phyloP scores from a whole-genome alignment of 2,797 vertebrate genomes.

The Nyctalus aviator region DNA sequence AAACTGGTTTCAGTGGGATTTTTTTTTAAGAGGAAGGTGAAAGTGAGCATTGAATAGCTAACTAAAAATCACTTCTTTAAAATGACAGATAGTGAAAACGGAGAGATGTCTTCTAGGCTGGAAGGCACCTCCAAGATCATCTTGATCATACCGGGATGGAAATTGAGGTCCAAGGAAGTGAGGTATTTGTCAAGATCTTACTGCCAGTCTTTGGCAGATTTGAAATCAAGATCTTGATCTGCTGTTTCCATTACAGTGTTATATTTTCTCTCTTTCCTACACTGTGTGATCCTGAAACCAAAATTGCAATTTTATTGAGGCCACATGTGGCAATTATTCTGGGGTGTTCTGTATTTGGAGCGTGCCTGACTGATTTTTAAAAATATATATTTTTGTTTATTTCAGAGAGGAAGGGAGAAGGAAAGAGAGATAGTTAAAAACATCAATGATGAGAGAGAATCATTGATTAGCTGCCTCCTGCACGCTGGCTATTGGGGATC shows the following conservation, averaged over 20 bases:
- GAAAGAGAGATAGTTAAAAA: too few species aligned
- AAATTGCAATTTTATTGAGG: conserved; percentile 33
- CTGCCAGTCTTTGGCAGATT: not conserved
- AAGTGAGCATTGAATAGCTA: not conserved
- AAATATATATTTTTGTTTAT: not conserved
- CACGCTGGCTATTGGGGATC: too few species aligned
- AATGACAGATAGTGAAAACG: not conserved
- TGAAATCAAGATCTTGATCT: conserved; percentile 39
- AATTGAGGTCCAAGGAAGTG: not conserved
- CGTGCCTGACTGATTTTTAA: not conserved
- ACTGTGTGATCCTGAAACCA: not conserved
- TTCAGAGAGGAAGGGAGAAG: too few species aligned
- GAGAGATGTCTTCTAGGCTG: not conserved
- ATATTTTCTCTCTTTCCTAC: not conserved
- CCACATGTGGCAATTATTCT: not conserved
- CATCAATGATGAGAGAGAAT: too few species aligned
- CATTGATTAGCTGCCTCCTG: too few species aligned
- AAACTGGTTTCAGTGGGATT: not conserved
- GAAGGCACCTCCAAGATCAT: conserved; percentile 2
- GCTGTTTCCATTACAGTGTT: not conserved
- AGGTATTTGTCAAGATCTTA: conserved; percentile 10
- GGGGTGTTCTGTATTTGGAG: conserved; percentile 17
- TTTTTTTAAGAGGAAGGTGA: not conserved
- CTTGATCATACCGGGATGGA: not conserved
- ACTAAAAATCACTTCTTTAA: conserved; percentile 1